Conservation (phyloP, 2,888 invertebrate species). For the Apotomis capreana region DNA sequence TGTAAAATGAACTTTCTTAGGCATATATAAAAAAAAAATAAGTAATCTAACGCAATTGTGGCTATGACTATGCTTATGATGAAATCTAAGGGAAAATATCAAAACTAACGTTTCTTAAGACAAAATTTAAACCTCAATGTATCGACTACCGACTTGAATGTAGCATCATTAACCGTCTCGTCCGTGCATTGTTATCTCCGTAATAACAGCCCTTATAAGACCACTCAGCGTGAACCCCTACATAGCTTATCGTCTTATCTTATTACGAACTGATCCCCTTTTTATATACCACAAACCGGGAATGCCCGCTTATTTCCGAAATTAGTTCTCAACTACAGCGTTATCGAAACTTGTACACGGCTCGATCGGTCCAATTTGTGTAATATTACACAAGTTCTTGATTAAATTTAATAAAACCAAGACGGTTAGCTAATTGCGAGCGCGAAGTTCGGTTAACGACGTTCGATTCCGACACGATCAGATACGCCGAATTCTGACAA, state of each 20-base stretch:
- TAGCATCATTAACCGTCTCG: conserved; percentile 32
- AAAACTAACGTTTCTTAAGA: conserved; percentile 20
- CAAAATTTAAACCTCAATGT: conserved; percentile 16
- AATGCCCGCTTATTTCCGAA: conserved; percentile 77
- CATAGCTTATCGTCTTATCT: conserved; percentile 60
- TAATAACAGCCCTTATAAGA: conserved; percentile 42
- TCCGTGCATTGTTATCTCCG: conserved; percentile 38
- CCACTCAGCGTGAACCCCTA: conserved; percentile 40
- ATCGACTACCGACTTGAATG: conserved; percentile 22
- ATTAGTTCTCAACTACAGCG: conserved; percentile 81
- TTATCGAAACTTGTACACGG: conserved; percentile 81
- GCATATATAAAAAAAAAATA: no score
- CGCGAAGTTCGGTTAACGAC: conserved; percentile 79
- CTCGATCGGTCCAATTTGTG: conserved; percentile 81
- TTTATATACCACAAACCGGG: conserved; percentile 75
- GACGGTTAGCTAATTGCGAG: conserved; percentile 80
- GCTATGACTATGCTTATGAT: no score
- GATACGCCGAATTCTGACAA: conserved; percentile 36
- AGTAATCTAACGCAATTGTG: no score
- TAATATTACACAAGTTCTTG: conserved; percentile 83
- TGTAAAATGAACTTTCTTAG: no score
- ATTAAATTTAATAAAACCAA: conserved; percentile 84
- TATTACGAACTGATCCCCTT: conserved; percentile 71
- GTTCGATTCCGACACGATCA: conserved; percentile 70
- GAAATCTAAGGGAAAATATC: not conserved